Base-by-base conservation (phyloP, 2,113 vertebrate species). In the Lepus europaeus region DNA sequence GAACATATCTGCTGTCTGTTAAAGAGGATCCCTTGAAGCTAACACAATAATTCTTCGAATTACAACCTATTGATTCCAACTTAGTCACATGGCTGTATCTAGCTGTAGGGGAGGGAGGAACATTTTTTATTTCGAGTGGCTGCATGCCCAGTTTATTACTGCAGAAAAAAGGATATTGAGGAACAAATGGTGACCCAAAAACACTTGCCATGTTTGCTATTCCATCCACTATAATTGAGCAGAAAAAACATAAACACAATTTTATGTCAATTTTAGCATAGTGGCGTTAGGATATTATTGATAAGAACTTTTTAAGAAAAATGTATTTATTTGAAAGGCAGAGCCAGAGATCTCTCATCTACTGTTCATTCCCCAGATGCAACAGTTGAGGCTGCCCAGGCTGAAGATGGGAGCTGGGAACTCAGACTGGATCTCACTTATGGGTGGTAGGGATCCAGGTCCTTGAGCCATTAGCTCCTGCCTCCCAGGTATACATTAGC, bases 231-330 rank as follows among this genome's bases (percentile, higher is more conserved):
- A 36, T 66, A 13, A 22, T 33, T 72, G 16, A 91, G 19, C 39
- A 63, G 49, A 87, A 79, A 78, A 88, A 68, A 49, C 70, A 80
- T 74, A n/a, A 88, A 51, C 13, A 80, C 6, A 56, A 22, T 87
- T 91, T 80, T 91, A 91, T 84, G 12, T 45, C 77, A 79, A 14
- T 68, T 88, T 95, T 79, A 91, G 14, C 31, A 93, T 39, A 69
- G 22, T 59, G 17, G 79, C 64, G 82, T 82, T 87, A 20, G 51
- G 27, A 84, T 93, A 74, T 63, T 93, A 33, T 63, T 91, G 69
- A 76, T 94, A 80, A 76, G 39, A 92, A 64, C 27, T 89, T 95
- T 39, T 59, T 59, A 59, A 59, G 56, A 59, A 59, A 59, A 59
- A 14, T 45, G 45, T 45, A 45, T 45, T 6, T 6, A 45, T 14